A percentile compares a stretch with the other conserved stretches of the same genome.
phyloP scores from a whole-genome alignment of 2,797 vertebrate genomes.

The Eremophila alpestris region DNA sequence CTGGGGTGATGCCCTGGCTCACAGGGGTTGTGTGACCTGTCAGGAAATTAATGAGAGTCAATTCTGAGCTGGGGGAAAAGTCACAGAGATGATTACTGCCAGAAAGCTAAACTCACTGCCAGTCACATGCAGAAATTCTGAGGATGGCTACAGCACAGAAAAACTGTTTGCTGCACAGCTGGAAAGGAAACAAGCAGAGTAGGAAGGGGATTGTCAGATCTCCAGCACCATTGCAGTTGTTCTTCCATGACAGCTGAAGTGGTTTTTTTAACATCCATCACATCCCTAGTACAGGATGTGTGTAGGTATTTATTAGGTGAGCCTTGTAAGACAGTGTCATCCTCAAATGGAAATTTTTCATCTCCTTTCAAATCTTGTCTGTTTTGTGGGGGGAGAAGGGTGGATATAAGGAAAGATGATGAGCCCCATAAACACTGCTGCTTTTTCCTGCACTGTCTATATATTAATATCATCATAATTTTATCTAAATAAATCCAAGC shows the following conservation, averaged over 20 bases:
- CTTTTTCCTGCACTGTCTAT: background rate
- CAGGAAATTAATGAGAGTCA: background rate
- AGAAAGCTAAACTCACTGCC: background rate
- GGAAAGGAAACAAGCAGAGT: background rate
- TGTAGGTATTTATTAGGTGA: background rate
- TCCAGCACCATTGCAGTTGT: background rate
- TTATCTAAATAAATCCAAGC: background rate
- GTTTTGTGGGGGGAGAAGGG: background rate
- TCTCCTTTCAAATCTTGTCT: background rate
- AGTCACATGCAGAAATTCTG: fast-evolving
- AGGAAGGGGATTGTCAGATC: background rate
- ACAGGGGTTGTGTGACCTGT: background rate
- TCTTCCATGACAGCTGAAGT: background rate
- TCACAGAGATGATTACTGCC: background rate
- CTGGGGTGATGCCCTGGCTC: background rate
- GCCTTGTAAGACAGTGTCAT: background rate
- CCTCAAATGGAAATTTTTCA: background rate
- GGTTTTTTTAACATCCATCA: background rate
- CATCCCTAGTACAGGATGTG: fast-evolving
- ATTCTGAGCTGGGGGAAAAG: background rate
- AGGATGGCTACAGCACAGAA: background rate
- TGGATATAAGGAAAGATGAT: background rate
- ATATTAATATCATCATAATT: background rate
- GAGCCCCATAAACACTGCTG: background rate
- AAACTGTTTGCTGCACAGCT: background rate